These are phyloP conservation scores for Eupristina koningsbergeri DNA, from an alignment of 1,140 invertebrate species.

Conservation along the genomic window DNA sequence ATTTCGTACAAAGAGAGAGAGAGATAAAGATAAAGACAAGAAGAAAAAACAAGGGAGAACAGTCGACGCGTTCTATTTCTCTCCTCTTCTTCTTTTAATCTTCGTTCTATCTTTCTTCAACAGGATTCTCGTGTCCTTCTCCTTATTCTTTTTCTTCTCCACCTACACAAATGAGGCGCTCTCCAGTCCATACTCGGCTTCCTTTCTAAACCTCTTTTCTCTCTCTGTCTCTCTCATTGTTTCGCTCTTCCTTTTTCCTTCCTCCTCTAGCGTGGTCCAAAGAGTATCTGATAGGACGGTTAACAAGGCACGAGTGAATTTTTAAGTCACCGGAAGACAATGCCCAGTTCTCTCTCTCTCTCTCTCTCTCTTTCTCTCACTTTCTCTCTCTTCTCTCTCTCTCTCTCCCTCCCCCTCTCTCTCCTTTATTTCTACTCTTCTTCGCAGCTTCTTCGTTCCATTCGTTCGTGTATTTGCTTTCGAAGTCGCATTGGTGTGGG, in stretches of 20 bases:
- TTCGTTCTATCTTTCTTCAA: constrained; percentile 34
- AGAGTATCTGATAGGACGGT: constrained; percentile 68
- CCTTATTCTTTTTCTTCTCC: constrained; percentile 28
- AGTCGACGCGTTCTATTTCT: constrained; percentile 30
- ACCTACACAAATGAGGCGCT: constrained; percentile 21
- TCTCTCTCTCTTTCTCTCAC: constrained; percentile 10
- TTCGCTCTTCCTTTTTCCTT: no score
- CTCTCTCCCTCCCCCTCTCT: constrained; percentile 2
- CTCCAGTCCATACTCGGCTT: constrained; percentile 30
- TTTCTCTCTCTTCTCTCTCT: not conserved
- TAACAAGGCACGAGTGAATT: constrained; percentile 73
- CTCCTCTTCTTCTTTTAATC: constrained; percentile 29
- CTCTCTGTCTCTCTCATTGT: no score
- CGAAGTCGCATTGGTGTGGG: constrained; percentile 35
- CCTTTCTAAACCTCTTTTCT: constrained; percentile 15
- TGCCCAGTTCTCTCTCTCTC: constrained; percentile 53
- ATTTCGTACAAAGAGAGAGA: constrained; percentile 28
- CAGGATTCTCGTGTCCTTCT: constrained; percentile 35
- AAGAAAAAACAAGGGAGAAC: not conserved
- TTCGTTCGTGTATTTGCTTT: constrained; percentile 63
- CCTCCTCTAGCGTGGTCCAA: constrained; percentile 44
- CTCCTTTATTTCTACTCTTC: not conserved
- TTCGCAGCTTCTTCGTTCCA: constrained; percentile 52
- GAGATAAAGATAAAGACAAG: constrained; percentile 15
- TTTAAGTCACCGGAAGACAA: constrained; percentile 72